A percentile compares a stretch with the other conserved stretches of the same genome.
phyloP scores from a whole-genome alignment of 2,113 vertebrate species.

The Otis tarda region DNA sequence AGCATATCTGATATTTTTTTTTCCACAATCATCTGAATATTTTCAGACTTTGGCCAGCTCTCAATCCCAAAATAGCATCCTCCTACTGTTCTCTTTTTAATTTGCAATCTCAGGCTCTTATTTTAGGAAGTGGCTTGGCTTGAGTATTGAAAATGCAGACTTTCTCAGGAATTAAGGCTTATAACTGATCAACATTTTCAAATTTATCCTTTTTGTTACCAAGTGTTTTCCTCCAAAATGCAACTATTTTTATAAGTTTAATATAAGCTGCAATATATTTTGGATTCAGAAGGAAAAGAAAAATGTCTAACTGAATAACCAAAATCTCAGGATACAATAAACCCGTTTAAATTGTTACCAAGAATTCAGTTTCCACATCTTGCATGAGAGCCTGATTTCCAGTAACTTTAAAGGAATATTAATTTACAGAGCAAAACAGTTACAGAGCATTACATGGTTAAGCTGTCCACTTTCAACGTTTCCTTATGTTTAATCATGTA shows the following conservation, averaged over 20 bases:
- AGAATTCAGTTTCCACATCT: background rate
- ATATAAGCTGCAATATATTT: background rate
- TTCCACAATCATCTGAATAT: background rate
- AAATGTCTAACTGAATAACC: background rate
- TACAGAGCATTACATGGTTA: background rate
- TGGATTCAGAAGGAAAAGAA: background rate
- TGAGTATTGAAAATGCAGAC: background rate
- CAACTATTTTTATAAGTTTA: background rate
- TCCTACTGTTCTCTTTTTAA: background rate
- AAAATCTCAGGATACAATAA: background rate
- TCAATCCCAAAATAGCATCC: background rate
- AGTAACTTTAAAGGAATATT: background rate
- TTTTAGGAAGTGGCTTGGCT: background rate
- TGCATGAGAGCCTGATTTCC: accelerated
- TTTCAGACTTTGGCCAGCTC: background rate
- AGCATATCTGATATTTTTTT: accelerated
- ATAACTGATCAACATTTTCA: background rate
- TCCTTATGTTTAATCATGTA: background rate
- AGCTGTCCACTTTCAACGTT: background rate
- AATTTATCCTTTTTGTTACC: background rate
- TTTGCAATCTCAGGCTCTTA: background rate
- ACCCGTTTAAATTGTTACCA: background rate
- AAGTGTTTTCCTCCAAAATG: background rate
- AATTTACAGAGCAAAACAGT: background rate
- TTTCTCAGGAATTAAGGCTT: background rate